Evolutionary conservation across 2,113 vertebrate genomes (phyloP), one percentile per base, ranked within the genome.

Genomic region (Chionomys nivalis): DNA sequence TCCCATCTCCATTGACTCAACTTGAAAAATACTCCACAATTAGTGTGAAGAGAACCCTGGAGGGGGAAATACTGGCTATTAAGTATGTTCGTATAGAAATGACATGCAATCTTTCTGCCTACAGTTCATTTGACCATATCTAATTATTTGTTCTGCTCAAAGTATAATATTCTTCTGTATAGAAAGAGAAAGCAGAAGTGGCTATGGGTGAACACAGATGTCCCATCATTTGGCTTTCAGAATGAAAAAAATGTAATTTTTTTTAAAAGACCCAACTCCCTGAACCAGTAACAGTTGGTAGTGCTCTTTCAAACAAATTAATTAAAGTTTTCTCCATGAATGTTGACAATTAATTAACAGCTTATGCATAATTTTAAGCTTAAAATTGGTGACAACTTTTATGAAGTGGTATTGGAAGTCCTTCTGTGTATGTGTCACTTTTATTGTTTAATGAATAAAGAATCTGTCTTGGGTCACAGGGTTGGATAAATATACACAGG

Each of bases 41-140:
- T 94, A 39, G 52, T 95, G 24, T 17, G 31, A 96, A 70, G 65
- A 92, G 36, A 88, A 66, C 28, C 31, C 63, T 85, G 39, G 72
- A 90, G 87, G 3, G 39, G 86, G 14, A 94, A 91, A 93, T 6
- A 44, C 9, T 79, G 19, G 33, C 17, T 95, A 72, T 73, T 83
- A 91, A 91, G 87, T 68, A 68, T 24, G 77, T 94, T 85, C 52
- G 13, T 92, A 55, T 94, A 47, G 55, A 90, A 94, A 78, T 91
- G 78, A 75, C 55, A 91, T 16, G 5, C 75, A 44, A 52, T 87
- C 44, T 95, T 89, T 91, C 28, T 87, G 13, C 44, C 83, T 65
- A 73, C 14, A 90, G 79, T 90, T 39, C 49, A 73, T 14, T 11
- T 94, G 81, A 47, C n/a, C 33, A 92, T 63, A 76, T 63, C 31